Base-by-base conservation (phyloP, 2,888 invertebrate genomes). In the Callyntrura sp. region DNA sequence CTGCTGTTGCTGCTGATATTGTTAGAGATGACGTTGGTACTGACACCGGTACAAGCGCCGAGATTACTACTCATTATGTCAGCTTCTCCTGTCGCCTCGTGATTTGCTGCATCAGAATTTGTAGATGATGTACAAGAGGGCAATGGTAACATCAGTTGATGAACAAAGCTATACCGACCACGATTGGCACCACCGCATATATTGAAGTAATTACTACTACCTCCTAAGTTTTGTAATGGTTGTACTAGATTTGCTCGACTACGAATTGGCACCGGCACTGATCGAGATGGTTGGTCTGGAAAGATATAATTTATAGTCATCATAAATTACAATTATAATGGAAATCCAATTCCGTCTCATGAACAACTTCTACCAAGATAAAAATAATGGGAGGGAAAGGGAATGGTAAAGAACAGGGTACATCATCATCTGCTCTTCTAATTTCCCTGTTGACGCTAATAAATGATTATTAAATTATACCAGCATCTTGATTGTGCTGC, bases 221-320 rank as follows among this genome's bases (percentile, higher is more conserved):
- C 45, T 5, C 73, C 51, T 6, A 65, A 17, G 17, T 62, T 73
- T 35, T 60, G 43, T 14, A 84, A 78, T 5, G 85, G 85, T 65
- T 89, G 85, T 17, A 79, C 79, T 25, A 85, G 17, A 48, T 35
- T 81, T 25, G 85, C 48, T 68, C 79, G 45, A 60, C 70, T 55
- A 1, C 23, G 35, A n/a, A 89, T 89, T 85, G 89, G 89, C 84
- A 89, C 78, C 17, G 89, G 89, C 4, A 79, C 35, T 23, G 89
- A 79, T 78, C 35, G 43, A 12, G 68, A 55, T 45, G 60, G 88
- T 35, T 76, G 82, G 60, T 76, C 88, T 88, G 45, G 65, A 79
- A 83, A 51, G 48, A 48, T 25, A 35, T 60, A 68, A 70, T 51
- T 20, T 17, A 17, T 25, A 55, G 60, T 60, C 57, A 28, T 60